These are phyloP conservation scores for Conus ventricosus DNA, from an alignment of 1,140 invertebrate genomes.

Conservation along the genomic window DNA sequence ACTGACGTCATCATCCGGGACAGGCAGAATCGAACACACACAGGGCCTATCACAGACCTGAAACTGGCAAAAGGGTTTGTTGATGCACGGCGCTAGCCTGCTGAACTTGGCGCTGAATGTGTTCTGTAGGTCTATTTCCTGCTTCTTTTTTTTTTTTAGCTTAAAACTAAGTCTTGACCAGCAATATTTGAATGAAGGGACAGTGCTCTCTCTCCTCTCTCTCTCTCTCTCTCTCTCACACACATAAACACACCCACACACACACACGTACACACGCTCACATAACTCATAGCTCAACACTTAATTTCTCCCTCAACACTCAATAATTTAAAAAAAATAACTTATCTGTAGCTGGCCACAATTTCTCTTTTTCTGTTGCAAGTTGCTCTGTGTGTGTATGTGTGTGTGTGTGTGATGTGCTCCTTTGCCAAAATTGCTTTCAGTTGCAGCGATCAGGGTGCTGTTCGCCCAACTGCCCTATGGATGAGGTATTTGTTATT, in stretches of 20 bases:
- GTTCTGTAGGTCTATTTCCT: not conserved
- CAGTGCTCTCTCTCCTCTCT: too few relatives aligned
- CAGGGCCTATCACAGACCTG: slow-evolving; percentile 36
- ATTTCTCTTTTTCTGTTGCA: not conserved
- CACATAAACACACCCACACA: too few relatives aligned
- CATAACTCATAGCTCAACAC: too few relatives aligned
- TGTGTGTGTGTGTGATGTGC: not conserved
- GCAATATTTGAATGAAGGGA: too few relatives aligned
- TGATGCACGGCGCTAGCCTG: too few relatives aligned
- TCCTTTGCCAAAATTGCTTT: slow-evolving; percentile 5
- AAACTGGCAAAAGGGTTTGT: not conserved
- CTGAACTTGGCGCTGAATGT: not conserved
- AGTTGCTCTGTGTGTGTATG: not conserved
- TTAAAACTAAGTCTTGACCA: too few relatives aligned
- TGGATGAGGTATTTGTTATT: slow-evolving; percentile 31
- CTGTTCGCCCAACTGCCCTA: slow-evolving; percentile 21
- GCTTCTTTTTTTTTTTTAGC: not conserved
- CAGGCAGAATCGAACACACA: not conserved
- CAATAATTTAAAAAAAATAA: not conserved
- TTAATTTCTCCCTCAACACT: too few relatives aligned
- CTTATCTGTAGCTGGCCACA: too few relatives aligned
- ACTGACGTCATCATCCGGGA: not conserved
- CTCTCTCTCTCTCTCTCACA: too few relatives aligned
- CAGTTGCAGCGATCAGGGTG: not conserved
- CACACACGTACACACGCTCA: too few relatives aligned